Evolutionary conservation across 1,140 invertebrate genomes (phyloP).

Genomic region (Ephestia elutella): DNA sequence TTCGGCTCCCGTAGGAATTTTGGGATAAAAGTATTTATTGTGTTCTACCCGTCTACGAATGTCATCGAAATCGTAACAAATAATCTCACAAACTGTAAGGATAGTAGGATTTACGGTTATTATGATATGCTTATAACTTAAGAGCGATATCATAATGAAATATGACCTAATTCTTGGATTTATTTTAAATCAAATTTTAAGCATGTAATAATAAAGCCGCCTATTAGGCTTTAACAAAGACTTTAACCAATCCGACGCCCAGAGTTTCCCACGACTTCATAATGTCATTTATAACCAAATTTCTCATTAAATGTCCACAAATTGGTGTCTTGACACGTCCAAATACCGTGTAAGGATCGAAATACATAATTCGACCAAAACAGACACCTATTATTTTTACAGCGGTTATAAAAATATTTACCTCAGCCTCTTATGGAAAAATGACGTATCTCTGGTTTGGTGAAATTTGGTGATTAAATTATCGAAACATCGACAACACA

Average conservation of each 20-base stretch:
- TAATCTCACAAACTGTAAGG: too few species aligned
- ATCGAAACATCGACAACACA: not conserved
- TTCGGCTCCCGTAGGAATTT: too few species aligned
- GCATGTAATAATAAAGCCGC: too few species aligned
- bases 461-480: slow-evolving; percentile 4
- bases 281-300: not conserved
- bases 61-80: too few species aligned
- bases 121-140: too few species aligned
- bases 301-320: not conserved
- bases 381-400: slow-evolving; percentile 17
- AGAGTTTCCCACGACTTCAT: not conserved
- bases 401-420: slow-evolving; percentile 21
- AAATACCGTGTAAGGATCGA: not conserved
- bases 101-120: too few species aligned
- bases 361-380: slow-evolving; percentile 5
- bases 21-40: too few species aligned
- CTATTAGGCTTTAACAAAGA: too few species aligned
- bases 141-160: too few species aligned
- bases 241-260: not conserved
- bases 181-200: too few species aligned
- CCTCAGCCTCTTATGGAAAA: slow-evolving; percentile 9
- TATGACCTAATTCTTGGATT: too few species aligned
- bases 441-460: not conserved
- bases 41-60: too few species aligned
- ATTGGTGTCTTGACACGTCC: not conserved